Evolutionary conservation across 2,113 vertebrate genomes (phyloP).

Genomic region (Oryctolagus cuniculus): DNA sequence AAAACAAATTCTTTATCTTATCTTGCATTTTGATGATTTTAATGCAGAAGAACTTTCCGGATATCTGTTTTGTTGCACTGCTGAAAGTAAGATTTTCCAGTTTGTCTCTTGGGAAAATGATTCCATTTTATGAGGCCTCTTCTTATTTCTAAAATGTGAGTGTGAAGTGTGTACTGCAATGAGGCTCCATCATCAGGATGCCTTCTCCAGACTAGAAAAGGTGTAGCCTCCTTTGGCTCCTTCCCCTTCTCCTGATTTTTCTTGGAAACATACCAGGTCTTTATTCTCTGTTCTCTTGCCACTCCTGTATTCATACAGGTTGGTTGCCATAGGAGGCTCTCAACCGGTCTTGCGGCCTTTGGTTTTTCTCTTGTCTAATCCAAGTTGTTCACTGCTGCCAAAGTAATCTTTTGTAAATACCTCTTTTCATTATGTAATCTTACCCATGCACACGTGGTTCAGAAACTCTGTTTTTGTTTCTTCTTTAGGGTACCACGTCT

Average conservation of each 20-base stretch:
- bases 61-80: neutral
- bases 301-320: neutral
- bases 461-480: conserved; percentile 16
- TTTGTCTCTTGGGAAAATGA: conserved; percentile 1
- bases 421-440: neutral
- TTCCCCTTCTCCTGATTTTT: neutral
- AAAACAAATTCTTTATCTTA: neutral
- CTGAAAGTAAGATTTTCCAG: neutral
- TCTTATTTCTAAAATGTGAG: conserved; percentile 3
- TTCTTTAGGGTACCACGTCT: neutral
- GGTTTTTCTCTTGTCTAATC: neutral
- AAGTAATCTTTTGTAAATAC: conserved; percentile 32
- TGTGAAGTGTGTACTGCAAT: neutral
- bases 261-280: neutral
- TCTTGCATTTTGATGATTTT: neutral
- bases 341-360: neutral
- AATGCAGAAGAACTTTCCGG: neutral
- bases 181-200: neutral
- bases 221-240: neutral
- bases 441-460: neutral
- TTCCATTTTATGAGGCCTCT: conserved; percentile 22
- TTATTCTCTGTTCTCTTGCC: neutral
- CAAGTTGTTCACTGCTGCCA: neutral
- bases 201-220: neutral
- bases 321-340: neutral